A percentile compares a stretch with the other conserved stretches of the same genome.
Conservation (phyloP, 2,888 invertebrate species). For the Trachelus stipa region DNA sequence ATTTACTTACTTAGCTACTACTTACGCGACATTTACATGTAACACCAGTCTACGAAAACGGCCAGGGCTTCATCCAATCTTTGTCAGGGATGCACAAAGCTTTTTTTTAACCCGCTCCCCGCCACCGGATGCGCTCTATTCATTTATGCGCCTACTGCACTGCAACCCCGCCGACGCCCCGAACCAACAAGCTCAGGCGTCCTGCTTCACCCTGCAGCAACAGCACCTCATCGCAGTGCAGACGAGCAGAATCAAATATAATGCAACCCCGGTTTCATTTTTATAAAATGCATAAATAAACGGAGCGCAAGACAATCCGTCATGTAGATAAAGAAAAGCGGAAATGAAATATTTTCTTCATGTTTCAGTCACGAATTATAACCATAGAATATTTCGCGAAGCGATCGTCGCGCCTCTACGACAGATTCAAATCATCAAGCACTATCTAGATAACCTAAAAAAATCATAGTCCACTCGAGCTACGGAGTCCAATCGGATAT, state of each 20-base stretch:
- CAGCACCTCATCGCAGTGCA: constrained; percentile 13
- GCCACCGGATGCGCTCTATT: background rate
- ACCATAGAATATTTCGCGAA: background rate
- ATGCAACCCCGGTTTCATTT: constrained; percentile 32
- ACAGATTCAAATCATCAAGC: background rate
- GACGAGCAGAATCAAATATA: constrained; percentile 36
- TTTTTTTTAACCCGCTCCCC: background rate
- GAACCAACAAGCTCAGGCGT: background rate
- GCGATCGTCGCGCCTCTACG: background rate
- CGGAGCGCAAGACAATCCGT: constrained; percentile 31
- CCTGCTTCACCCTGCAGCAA: background rate
- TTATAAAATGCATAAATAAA: constrained; percentile 42
- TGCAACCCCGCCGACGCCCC: background rate
- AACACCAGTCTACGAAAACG: background rate
- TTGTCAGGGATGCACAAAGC: background rate
- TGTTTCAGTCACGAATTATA: background rate
- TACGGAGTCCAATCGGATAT: background rate
- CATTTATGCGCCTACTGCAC: background rate
- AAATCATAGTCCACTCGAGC: background rate
- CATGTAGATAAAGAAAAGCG: constrained; percentile 9
- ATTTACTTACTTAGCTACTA: background rate
- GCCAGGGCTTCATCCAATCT: constrained; percentile 2
- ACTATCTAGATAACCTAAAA: background rate
- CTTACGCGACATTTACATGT: background rate
- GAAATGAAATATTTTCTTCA: background rate